Conservation (phyloP, 2,797 vertebrate species). For the Rachycentron canadum region DNA sequence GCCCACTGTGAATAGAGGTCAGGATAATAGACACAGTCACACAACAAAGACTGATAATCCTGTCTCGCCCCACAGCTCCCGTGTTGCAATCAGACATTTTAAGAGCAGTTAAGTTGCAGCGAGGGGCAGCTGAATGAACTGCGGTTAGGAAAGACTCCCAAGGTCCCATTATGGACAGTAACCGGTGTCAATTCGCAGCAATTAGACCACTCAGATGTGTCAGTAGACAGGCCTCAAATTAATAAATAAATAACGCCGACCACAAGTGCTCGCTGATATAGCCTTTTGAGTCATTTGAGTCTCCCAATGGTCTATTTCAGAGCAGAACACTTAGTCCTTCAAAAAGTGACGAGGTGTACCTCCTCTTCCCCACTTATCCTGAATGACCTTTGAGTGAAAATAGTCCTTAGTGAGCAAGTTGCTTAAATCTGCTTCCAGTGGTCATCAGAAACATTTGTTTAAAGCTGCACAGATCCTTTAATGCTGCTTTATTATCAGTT, state of each 20-base stretch:
- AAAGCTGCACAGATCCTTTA: slow-evolving; percentile 45
- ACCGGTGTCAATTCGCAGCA: slow-evolving; percentile 88
- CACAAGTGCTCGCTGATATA: slow-evolving; percentile 86
- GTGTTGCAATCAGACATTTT: slow-evolving; percentile 83
- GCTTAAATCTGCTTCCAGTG: slow-evolving; percentile 55
- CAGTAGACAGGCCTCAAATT: slow-evolving; percentile 88
- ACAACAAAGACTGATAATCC: slow-evolving; percentile 88
- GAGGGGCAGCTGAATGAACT: slow-evolving; percentile 86
- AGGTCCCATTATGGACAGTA: slow-evolving; percentile 88
- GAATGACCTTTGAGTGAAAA: slow-evolving; percentile 79
- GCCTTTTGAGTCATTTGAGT: slow-evolving; percentile 87
- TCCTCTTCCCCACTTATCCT: slow-evolving; percentile 67
- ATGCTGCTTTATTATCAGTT: slow-evolving; percentile 23
- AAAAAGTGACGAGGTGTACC: slow-evolving; percentile 81
- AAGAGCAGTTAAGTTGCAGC: slow-evolving; percentile 88
- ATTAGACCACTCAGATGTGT: slow-evolving; percentile 90
- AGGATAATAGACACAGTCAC: slow-evolving; percentile 85
- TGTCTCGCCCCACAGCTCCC: slow-evolving; percentile 82
- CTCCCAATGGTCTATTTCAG: slow-evolving; percentile 84
- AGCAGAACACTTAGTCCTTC: slow-evolving; percentile 86
- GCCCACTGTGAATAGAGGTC: slow-evolving; percentile 85
- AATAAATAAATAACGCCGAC: slow-evolving; percentile 89
- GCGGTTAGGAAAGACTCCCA: slow-evolving; percentile 87
- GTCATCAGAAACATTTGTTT: slow-evolving; percentile 56
- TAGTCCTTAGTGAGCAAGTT: slow-evolving; percentile 66